phyloP scores from a whole-genome alignment of 2,797 vertebrate species.

The Acanthis flammea region DNA sequence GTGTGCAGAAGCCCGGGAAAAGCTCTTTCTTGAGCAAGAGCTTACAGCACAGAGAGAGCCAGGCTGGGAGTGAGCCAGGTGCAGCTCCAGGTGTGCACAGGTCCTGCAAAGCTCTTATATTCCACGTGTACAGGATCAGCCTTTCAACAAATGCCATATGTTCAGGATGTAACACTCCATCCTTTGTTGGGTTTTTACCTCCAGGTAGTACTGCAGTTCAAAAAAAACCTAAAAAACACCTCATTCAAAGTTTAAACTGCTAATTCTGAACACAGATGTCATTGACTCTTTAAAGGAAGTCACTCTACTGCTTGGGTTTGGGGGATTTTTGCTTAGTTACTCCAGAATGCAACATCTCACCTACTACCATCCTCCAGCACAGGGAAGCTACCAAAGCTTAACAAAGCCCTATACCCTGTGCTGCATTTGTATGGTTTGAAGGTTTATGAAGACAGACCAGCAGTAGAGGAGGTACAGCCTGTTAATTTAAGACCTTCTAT shows the following conservation, averaged over 20 bases:
- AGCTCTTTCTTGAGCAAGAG: background rate
- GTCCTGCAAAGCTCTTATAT: background rate
- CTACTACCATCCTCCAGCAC: background rate
- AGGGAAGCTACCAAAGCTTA: background rate
- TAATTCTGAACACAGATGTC: background rate
- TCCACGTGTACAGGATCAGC: background rate
- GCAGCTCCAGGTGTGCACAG: background rate
- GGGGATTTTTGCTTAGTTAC: background rate
- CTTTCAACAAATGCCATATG: background rate
- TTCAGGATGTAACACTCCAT: background rate
- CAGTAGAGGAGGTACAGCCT: background rate
- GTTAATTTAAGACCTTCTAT: background rate
- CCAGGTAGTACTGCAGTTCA: background rate
- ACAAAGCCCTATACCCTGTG: background rate
- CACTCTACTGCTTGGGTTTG: background rate
- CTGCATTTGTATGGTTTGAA: background rate
- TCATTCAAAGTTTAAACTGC: background rate
- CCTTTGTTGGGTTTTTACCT: background rate
- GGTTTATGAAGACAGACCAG: background rate
- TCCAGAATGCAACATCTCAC: background rate
- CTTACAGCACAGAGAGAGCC: background rate
- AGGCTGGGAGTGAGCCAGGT: background rate
- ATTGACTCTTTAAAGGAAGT: background rate
- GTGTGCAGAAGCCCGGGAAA: background rate
- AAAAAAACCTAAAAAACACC: background rate